Conservation (phyloP, 2,797 vertebrate genomes). For the Periophthalmus magnuspinnatus region DNA sequence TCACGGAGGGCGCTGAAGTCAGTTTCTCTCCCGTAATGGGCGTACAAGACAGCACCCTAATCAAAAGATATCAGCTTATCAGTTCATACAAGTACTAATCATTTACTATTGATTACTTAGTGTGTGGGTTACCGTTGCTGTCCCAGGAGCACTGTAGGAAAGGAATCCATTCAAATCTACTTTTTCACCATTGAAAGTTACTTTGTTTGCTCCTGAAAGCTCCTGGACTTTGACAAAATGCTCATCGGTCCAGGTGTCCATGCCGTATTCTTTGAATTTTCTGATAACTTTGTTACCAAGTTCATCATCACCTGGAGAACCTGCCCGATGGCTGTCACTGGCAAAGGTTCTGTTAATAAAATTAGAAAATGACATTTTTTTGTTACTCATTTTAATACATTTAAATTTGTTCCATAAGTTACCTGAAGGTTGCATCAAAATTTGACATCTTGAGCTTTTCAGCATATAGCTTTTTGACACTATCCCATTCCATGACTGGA, state of each 20-base stretch:
- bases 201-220: conserved; percentile 65
- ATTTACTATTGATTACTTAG: not conserved
- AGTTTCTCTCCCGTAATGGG: conserved; percentile 77
- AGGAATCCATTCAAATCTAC: conserved; percentile 71
- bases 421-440: conserved; percentile 53
- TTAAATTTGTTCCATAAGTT: conserved; percentile 3
- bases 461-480: conserved; percentile 71
- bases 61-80: not conserved
- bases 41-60: conserved; percentile 84
- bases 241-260: conserved; percentile 85
- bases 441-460: conserved; percentile 35
- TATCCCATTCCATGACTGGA: conserved; percentile 78
- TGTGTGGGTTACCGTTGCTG: conserved; percentile 68
- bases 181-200: conserved; percentile 43
- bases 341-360: conserved; percentile 71
- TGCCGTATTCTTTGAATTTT: conserved; percentile 62
- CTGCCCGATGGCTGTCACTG: conserved; percentile 74
- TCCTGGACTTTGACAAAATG: conserved; percentile 87
- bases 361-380: not conserved
- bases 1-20: conserved; percentile 75
- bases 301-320: conserved; percentile 77
- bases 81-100: not conserved
- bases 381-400: not conserved
- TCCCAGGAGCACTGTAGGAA: conserved; percentile 80
- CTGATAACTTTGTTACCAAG: conserved; percentile 69